Evolutionary conservation across 53 echinoderm and acorn worm genomes (phyloP).

Genomic region (Temnopleurus reevesii): DNA sequence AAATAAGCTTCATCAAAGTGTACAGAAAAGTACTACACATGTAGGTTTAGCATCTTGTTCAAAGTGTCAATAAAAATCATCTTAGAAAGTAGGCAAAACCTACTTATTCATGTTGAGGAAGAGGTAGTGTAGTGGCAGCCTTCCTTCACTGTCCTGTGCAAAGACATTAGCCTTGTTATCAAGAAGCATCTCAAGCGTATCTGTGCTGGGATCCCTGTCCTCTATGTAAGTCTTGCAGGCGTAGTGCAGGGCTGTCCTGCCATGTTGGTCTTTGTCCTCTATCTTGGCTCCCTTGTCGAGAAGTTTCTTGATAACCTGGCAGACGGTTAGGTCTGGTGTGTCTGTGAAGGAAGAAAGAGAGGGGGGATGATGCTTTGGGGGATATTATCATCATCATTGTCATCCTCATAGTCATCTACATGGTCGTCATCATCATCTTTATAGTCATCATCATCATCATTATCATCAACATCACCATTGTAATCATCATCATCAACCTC

Average conservation of each 20-base stretch:
- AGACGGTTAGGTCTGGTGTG: background rate
- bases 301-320: conserved; percentile 60
- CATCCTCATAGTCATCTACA: too few species aligned
- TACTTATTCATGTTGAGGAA: conserved; percentile 75
- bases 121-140: conserved; percentile 91
- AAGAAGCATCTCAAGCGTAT: conserved; percentile 79
- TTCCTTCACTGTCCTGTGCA: conserved; percentile 70
- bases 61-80: too few species aligned
- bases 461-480: too few species aligned
- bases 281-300: conserved; percentile 73
- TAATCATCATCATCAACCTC: too few species aligned
- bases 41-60: too few species aligned
- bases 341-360: background rate
- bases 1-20: too few species aligned
- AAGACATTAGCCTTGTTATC: conserved; percentile 83
- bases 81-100: too few species aligned
- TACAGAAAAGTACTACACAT: too few species aligned
- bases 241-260: conserved; percentile 84
- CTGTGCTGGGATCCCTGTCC: conserved; percentile 76
- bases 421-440: too few species aligned
- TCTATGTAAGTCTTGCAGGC: conserved; percentile 85
- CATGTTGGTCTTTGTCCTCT: conserved; percentile 69
- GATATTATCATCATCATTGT: too few species aligned
- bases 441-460: too few species aligned
- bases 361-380: too few species aligned